Evolutionary conservation across 2,113 vertebrate genomes (phyloP), one percentile per base, ranked within the genome.

Genomic region (Anguilla rostrata): DNA sequence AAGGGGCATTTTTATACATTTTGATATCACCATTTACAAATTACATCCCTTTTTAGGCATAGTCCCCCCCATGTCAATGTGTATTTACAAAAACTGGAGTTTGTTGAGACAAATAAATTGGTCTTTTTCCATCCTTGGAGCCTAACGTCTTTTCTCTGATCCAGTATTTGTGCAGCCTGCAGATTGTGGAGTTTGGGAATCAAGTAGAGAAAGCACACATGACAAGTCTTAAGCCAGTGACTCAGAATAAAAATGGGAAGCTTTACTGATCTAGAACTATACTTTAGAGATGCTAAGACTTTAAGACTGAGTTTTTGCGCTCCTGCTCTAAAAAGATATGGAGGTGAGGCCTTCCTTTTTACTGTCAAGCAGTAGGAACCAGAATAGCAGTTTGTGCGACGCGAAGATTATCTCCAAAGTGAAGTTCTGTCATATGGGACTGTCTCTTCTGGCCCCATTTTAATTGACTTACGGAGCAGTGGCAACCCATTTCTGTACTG

Each of bases 191-290:
- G 83, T 75, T 84, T 91, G 63, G 80, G 83, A 71, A 87, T 84
- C 86, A 60, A 39, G 6, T 34, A 82, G 81, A 92, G 84, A 90
- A 89, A 91, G 88, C 83, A 85, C 85, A 90, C 87, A 89, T 91
- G 90, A 91, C 93, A 91, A 90, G 86, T 87, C 86, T 29, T 92
- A 92, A 94, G 80, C 90, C 88, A 78, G 89, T 89, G 91, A 93
- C 88, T 93, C 90, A 87, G 89, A 93, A 93, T 91, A 91, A 91
- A 91, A 89, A 89, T 81, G 86, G 91, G 78, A 84, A 86, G 87
- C 87, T 85, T 91, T 86, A 86, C 79, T 88, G 87, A 85, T 88
- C 84, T 90, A 78, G 88, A 87, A 89, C 85, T 84, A 53, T 81
- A 41, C 89, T 89, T 92, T 88, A 89, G 91, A 84, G 66, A 88